A percentile compares a stretch with the other conserved stretches of the same genome.
phyloP scores from a whole-genome alignment of 1,140 invertebrate genomes.

The Papilio dardanus region DNA sequence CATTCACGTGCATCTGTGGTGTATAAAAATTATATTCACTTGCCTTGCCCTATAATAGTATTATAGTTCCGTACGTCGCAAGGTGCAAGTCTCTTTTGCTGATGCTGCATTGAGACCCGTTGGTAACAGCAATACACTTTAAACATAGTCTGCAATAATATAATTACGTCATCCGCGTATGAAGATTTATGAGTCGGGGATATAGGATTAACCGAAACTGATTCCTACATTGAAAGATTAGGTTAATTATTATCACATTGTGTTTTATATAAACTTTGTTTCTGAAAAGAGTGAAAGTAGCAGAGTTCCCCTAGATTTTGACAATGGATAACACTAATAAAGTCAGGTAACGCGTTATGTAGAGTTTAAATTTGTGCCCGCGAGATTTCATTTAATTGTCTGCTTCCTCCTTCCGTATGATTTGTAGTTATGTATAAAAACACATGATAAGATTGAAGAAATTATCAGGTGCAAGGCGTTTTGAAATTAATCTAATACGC shows the following conservation, averaged over 20 bases:
- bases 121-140: not conserved
- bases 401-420: not conserved
- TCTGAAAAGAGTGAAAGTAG: not conserved
- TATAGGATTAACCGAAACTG: not conserved
- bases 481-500: not conserved
- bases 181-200: not conserved
- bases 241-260: not conserved
- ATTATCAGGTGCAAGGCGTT: not conserved
- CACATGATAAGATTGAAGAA: not conserved
- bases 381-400: not conserved
- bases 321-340: not conserved
- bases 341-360: not conserved
- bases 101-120: not conserved
- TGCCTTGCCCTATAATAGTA: not conserved
- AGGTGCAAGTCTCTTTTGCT: not conserved
- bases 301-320: not conserved
- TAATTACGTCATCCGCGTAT: not conserved
- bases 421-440: not conserved
- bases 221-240: not conserved
- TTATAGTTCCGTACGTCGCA: not conserved
- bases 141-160: not conserved
- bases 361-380: not conserved
- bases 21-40: conserved; percentile 7
- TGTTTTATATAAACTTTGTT: not conserved
- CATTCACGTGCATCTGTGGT: not conserved